Evolutionary conservation across 2,797 vertebrate genomes (phyloP).

Genomic region (Percopsis omiscomaycus): DNA sequence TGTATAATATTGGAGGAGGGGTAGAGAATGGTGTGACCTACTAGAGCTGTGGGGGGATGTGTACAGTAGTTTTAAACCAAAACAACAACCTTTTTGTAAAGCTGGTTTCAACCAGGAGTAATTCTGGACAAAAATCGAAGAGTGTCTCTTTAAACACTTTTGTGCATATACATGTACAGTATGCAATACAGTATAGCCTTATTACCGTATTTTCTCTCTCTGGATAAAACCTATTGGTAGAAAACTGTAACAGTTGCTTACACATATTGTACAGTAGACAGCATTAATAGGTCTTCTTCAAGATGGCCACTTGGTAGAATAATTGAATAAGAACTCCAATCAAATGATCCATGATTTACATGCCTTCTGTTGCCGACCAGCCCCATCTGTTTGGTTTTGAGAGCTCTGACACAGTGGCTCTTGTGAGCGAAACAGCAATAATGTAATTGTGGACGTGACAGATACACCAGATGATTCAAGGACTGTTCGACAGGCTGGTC

Average conservation of each 20-base stretch:
- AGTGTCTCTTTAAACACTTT: background rate
- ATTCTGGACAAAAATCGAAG: too few relatives aligned
- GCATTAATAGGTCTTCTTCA: conserved; percentile 62
- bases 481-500: conserved; percentile 70
- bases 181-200: background rate
- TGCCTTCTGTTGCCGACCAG: conserved; percentile 76
- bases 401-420: conserved; percentile 78
- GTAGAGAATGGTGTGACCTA: too few relatives aligned
- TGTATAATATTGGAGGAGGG: too few relatives aligned
- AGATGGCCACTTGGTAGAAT: conserved; percentile 74
- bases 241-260: conserved; percentile 65
- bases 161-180: background rate
- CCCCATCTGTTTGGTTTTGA: conserved; percentile 80
- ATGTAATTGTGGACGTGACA: conserved; percentile 74
- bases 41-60: too few relatives aligned
- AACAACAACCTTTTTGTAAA: conserved; percentile 4
- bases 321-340: conserved; percentile 78
- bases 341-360: conserved; percentile 78
- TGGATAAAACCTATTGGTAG: conserved; percentile 50
- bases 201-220: conserved; percentile 30
- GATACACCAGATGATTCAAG: conserved; percentile 73
- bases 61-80: background rate
- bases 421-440: conserved; percentile 75
- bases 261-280: conserved; percentile 74
- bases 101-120: background rate